phyloP scores from a whole-genome alignment of 2,113 vertebrate genomes.

The Perca schrenkii region DNA sequence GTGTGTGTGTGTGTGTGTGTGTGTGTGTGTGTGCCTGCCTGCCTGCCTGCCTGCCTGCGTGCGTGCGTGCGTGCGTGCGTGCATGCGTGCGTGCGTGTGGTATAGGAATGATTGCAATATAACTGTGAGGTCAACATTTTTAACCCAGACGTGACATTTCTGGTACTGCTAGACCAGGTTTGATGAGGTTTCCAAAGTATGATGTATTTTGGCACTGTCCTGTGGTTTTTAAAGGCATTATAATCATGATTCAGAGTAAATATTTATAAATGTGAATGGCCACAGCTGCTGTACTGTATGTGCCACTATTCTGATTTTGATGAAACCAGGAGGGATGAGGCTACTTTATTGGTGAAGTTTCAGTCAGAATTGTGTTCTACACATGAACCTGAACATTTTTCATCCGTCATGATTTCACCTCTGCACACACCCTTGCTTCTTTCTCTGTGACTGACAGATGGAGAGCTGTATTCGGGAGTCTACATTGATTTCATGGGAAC shows the following conservation, averaged over 20 bases:
- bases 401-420: constrained; percentile 43
- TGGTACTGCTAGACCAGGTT: background rate
- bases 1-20: background rate
- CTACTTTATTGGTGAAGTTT: constrained; percentile 31
- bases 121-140: constrained; percentile 31
- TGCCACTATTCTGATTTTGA: constrained; percentile 15
- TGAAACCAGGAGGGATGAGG: constrained; percentile 19
- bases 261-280: background rate
- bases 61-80: too few relatives aligned
- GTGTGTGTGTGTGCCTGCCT: too few relatives aligned
- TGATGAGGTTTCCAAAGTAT: constrained; percentile 6
- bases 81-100: too few relatives aligned
- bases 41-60: too few relatives aligned
- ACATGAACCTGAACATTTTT: constrained; percentile 32
- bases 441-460: constrained; percentile 86
- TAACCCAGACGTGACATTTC: constrained; percentile 22
- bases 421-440: constrained; percentile 9
- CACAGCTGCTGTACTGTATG: constrained; percentile 11
- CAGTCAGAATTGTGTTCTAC: constrained; percentile 19
- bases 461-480: constrained; percentile 96
- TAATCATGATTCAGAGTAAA: constrained; percentile 2
- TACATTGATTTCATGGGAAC: constrained; percentile 99
- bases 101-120: constrained; percentile 29
- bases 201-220: constrained; percentile 16
- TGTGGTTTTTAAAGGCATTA: constrained; percentile 5